Percentiles rank a stretch among this genome's conserved stretches.
phyloP scores from a whole-genome alignment of 1,140 invertebrate species.

The Cherax quadricarinatus region DNA sequence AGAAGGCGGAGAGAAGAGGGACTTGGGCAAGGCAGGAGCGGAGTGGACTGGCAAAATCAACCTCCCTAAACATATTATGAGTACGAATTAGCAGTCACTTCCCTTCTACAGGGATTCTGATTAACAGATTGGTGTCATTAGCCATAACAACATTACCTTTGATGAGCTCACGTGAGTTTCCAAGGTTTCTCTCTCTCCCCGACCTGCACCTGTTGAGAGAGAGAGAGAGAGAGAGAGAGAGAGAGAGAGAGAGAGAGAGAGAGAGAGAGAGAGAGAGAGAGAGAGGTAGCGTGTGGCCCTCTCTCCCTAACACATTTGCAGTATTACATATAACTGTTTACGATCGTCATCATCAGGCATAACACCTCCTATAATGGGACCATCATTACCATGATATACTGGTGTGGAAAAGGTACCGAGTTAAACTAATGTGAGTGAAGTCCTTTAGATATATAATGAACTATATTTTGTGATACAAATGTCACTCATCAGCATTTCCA shows the following conservation, averaged over 20 bases:
- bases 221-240: conserved; percentile 1
- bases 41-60: conserved; percentile 31
- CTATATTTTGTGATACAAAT: no score
- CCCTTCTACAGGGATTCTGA: conserved; percentile 55
- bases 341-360: background rate
- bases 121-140: conserved; percentile 57
- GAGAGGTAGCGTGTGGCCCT: background rate
- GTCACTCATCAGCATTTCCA: no score
- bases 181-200: conserved; percentile 7
- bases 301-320: background rate
- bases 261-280: conserved; percentile 4
- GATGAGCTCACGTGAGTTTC: conserved; percentile 42
- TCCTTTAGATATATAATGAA: no score
- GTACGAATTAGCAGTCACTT: conserved; percentile 29
- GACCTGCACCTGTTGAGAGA: background rate
- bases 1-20: background rate
- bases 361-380: no score
- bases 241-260: background rate
- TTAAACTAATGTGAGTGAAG: no score
- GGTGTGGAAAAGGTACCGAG: no score
- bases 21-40: background rate
- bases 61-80: conserved; percentile 52
- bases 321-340: background rate
- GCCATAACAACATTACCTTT: conserved; percentile 55
- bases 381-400: no score